Evolutionary conservation across 2,113 vertebrate genomes (phyloP).

Genomic region (Acinonyx jubatus): DNA sequence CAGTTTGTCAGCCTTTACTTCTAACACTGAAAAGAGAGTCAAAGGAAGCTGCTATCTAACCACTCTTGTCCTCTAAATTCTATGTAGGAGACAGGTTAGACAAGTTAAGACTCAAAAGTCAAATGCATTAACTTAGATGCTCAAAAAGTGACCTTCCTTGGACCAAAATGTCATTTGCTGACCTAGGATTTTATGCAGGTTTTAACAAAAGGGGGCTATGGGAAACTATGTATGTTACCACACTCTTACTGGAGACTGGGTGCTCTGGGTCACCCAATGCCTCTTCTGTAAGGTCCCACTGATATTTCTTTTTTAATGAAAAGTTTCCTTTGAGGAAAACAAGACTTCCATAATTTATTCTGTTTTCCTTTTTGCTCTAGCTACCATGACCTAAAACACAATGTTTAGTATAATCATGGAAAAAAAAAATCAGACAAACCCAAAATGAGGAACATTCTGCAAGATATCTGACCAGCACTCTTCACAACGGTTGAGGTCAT

Average conservation of each 20-base stretch:
- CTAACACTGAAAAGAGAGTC: neutral
- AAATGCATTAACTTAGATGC: neutral
- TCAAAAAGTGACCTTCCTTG: neutral
- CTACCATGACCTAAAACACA: neutral
- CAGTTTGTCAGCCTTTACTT: neutral
- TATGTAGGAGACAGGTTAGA: neutral
- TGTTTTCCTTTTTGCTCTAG: neutral
- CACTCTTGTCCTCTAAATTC: neutral
- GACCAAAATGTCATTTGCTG: neutral
- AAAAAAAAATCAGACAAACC: neutral
- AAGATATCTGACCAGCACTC: neutral
- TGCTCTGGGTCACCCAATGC: accelerated
- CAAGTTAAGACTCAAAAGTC: neutral
- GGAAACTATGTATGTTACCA: neutral
- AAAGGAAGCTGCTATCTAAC: neutral
- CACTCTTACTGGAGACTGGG: neutral
- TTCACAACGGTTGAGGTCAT: neutral
- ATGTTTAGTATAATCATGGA: neutral
- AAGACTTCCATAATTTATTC: neutral
- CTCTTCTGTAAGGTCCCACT: neutral
- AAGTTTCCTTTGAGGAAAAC: neutral
- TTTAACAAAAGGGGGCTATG: neutral
- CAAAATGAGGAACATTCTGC: neutral
- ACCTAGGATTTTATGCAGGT: neutral
- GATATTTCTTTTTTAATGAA: neutral